Evolutionary conservation across 2,113 vertebrate species (phyloP).

Genomic region (Halichoeres trimaculatus): DNA sequence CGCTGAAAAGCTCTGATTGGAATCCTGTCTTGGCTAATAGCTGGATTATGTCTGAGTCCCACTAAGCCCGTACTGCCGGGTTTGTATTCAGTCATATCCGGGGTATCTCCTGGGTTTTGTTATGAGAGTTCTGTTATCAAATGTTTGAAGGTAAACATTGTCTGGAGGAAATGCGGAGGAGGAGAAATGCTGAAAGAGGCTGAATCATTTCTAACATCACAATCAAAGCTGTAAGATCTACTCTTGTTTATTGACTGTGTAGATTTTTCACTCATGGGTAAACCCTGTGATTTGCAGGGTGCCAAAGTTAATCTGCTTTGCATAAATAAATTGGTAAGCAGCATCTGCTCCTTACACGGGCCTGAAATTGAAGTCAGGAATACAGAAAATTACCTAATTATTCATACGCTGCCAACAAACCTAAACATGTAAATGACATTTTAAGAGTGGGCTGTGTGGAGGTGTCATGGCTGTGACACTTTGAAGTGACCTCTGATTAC

Average conservation of each 20-base stretch:
- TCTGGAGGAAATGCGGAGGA: slow-evolving; percentile 19
- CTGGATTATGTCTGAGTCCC: slow-evolving; percentile 56
- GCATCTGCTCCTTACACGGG: slow-evolving; percentile 48
- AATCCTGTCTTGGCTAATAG: slow-evolving; percentile 62
- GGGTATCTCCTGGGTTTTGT: slow-evolving; percentile 36
- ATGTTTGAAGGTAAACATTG: slow-evolving; percentile 48
- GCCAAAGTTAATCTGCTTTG: slow-evolving; percentile 71
- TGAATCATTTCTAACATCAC: slow-evolving; percentile 25
- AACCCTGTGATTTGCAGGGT: slow-evolving; percentile 61
- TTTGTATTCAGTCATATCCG: slow-evolving; percentile 51
- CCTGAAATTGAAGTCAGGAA: slow-evolving; percentile 45
- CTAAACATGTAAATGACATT: slow-evolving; percentile 22
- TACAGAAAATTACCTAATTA: slow-evolving; percentile 50
- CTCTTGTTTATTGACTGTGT: slow-evolving; percentile 37
- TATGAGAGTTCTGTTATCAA: slow-evolving; percentile 10
- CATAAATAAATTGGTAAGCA: slow-evolving; percentile 67
- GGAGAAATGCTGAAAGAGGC: slow-evolving; percentile 14
- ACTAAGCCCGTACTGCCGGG: slow-evolving; percentile 26
- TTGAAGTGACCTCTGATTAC: slow-evolving; percentile 6
- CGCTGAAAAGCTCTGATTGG: slow-evolving; percentile 47
- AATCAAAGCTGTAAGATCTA: slow-evolving; percentile 33
- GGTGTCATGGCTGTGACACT: neutral
- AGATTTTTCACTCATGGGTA: slow-evolving; percentile 57
- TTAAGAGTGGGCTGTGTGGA: neutral
- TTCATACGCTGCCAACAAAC: slow-evolving; percentile 42